Percentiles rank a stretch among this genome's conserved stretches.
Evolutionary conservation across 2,797 vertebrate genomes (phyloP).

Genomic region (Centropyge bicolor): DNA sequence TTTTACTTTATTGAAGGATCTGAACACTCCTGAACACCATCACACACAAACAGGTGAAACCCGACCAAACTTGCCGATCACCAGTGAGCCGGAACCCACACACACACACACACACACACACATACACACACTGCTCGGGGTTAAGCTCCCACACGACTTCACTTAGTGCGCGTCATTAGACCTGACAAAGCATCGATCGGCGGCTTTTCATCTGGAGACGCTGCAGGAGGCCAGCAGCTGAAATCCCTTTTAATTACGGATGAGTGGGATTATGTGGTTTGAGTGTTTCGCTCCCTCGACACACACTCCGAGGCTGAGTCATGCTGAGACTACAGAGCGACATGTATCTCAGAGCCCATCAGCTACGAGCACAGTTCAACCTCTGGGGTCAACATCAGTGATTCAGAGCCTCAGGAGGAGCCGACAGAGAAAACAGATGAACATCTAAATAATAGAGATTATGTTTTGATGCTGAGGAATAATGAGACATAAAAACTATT

Average conservation of each 20-base stretch:
- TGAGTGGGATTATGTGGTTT: constrained; percentile 37
- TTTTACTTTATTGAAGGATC: background rate
- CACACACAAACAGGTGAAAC: background rate
- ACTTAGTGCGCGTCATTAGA: constrained; percentile 32
- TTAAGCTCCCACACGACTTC: constrained; percentile 27
- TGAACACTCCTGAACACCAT: background rate
- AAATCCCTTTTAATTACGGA: constrained; percentile 42
- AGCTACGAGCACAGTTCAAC: too few relatives aligned
- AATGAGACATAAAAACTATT: too few relatives aligned
- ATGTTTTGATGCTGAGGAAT: too few relatives aligned
- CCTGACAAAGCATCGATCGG: constrained; percentile 24
- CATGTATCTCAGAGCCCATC: too few relatives aligned
- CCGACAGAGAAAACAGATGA: too few relatives aligned
- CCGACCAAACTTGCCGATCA: background rate
- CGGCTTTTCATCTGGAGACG: constrained; percentile 15
- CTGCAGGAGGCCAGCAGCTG: constrained; percentile 41
- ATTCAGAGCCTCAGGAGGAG: too few relatives aligned
- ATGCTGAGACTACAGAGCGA: too few relatives aligned
- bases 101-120: background rate
- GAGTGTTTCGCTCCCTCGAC: background rate
- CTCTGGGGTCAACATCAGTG: too few relatives aligned
- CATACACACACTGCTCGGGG: background rate
- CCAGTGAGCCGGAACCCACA: background rate
- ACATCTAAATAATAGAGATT: too few relatives aligned
- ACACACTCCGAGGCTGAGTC: background rate